Evolutionary conservation across 2,113 vertebrate genomes (phyloP), one percentile per base, ranked within the genome.

Genomic region (Gallinago media): DNA sequence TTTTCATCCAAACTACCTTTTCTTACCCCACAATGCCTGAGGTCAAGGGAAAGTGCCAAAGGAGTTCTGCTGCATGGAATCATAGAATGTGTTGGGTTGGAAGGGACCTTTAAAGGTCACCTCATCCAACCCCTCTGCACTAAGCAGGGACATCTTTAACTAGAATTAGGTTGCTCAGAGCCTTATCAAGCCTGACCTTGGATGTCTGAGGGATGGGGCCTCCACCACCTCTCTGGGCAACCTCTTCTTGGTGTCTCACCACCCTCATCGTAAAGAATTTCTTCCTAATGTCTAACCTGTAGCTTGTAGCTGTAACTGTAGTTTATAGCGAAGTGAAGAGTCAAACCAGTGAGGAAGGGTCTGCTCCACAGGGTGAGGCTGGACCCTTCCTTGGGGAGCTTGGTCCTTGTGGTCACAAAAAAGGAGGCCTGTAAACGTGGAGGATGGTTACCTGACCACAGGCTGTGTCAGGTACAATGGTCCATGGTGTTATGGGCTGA

Each of bases 341-440:
- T 15, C 21, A 93, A 71, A 81, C 8, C 20, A 19, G 21, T 10
- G 56, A 63, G 38, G 32, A 78, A 46, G 34, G 62, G 36, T 59
- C 20, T 67, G 38, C 27, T 0, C 0, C 10, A 16, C 7, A 26
- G 9, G 9, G 15, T n/a, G 52, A 31, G 27, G 10, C 32, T 66
- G 77, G 21, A 22, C 38, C 8, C 16, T 61, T 36, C 13, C 54
- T 84, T 0, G 0, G 27, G 36, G 15, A 46, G 6, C 34, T 82
- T 42, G 20, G 20, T 78, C 58, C 62, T 61, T 68, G 46, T 32
- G 38, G 40, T 65, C 44, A 73, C n/a, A 76, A 44, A 29, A 76
- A 44, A 70, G 36, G 47, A 90, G 71, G n/a, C 11, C 16, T 3
- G 2, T 52, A 79, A 67, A 68, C 52, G 7, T 42, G 62, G 7